These are phyloP conservation scores for Prenolepis imparis DNA, from an alignment of 2,888 invertebrate genomes.

Conservation along the genomic window DNA sequence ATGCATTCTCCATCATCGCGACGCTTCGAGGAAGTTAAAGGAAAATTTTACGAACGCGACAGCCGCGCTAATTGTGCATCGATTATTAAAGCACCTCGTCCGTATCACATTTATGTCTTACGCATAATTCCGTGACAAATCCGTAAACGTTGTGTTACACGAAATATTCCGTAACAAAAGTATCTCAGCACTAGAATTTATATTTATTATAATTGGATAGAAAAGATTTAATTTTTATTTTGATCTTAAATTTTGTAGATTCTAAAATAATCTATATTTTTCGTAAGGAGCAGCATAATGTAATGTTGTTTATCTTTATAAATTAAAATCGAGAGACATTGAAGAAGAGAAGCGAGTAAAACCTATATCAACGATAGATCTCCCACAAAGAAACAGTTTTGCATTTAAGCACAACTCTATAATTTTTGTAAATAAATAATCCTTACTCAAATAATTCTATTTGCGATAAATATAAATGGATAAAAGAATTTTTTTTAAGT, in stretches of 20 bases:
- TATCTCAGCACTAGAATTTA: not conserved
- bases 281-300: not conserved
- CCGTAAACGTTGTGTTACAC: not conserved
- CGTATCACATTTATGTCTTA: slow-evolving; percentile 1
- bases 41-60: slow-evolving; percentile 29
- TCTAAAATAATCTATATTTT: not conserved
- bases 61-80: not conserved
- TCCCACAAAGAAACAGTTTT: not conserved
- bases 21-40: slow-evolving; percentile 25
- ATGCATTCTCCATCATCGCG: slow-evolving; percentile 41
- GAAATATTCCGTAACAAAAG: not conserved
- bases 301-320: not conserved
- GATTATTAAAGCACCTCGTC: slow-evolving; percentile 9
- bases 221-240: not conserved
- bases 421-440: no score
- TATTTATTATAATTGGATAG: not conserved
- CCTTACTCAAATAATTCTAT: no score
- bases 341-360: not conserved
- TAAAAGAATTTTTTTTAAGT: no score
- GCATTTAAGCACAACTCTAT: not conserved
- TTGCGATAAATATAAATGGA: no score
- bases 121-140: slow-evolving; percentile 8
- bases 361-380: not conserved
- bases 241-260: not conserved
- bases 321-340: not conserved